These are phyloP conservation scores for Phylloscopus trochiloides DNA, from an alignment of 2,113 vertebrate genomes.

Conservation along the genomic window DNA sequence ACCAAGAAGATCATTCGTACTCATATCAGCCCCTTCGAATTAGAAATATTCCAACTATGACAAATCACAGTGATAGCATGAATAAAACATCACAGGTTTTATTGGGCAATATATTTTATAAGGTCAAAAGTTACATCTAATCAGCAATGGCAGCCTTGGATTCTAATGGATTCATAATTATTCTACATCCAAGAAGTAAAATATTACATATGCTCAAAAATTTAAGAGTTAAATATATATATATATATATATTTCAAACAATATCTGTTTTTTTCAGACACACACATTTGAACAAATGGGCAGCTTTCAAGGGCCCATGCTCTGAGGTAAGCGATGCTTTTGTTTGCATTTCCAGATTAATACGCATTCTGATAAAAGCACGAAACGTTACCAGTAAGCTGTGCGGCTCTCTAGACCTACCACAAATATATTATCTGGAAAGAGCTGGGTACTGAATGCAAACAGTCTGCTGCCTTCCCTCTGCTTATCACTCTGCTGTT, in stretches of 20 bases:
- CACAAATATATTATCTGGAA: slow-evolving; percentile 9
- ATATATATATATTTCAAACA: background rate
- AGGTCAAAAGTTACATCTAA: background rate
- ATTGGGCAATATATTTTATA: background rate
- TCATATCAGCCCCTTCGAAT: background rate
- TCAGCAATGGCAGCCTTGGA: background rate
- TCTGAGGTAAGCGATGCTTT: background rate
- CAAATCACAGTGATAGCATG: background rate
- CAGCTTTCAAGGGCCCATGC: background rate
- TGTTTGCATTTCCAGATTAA: background rate
- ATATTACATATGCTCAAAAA: background rate
- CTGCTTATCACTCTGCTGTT: slow-evolving; percentile 67
- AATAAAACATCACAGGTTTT: slow-evolving; percentile 12
- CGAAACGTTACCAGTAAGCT: background rate
- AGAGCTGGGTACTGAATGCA: background rate
- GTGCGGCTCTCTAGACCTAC: background rate
- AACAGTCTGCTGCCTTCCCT: slow-evolving; percentile 64
- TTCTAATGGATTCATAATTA: background rate
- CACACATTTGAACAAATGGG: background rate
- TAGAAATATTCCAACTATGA: background rate
- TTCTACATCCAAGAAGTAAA: background rate
- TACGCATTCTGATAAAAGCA: background rate
- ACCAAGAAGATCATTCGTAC: background rate
- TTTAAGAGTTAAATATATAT: background rate
- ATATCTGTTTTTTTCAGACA: background rate